These are phyloP conservation scores for Diabrotica virgifera DNA, from an alignment of 1,140 invertebrate genomes.

Conservation along the genomic window DNA sequence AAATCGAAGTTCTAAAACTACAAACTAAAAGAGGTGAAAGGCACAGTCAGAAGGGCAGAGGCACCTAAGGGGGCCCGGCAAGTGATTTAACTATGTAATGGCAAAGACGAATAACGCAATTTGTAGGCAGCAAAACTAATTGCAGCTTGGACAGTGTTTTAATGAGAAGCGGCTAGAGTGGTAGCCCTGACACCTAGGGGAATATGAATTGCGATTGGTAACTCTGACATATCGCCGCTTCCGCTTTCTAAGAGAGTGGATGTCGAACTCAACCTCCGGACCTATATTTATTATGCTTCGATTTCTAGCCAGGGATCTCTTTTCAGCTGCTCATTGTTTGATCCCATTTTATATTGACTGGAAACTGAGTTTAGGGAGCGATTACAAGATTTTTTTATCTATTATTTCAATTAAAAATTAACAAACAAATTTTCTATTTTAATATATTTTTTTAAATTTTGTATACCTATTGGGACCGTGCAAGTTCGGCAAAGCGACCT, in stretches of 20 bases:
- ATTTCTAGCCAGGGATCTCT: background rate
- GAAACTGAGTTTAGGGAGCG: no score
- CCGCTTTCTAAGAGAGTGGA: slow-evolving; percentile 28
- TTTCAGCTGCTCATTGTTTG: no score
- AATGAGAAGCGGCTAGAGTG: slow-evolving; percentile 47
- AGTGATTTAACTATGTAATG: slow-evolving; percentile 43
- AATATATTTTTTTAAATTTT: no score
- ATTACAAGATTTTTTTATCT: no score
- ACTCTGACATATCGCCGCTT: slow-evolving; percentile 42
- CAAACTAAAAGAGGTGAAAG: background rate
- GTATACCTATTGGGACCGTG: no score
- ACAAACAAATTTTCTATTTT: no score
- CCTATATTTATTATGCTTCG: slow-evolving; percentile 23
- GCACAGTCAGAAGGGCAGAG: background rate
- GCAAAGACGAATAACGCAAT: slow-evolving; percentile 49
- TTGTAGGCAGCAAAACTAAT: slow-evolving; percentile 47
- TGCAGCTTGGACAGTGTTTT: slow-evolving; percentile 48
- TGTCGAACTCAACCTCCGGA: slow-evolving; percentile 11
- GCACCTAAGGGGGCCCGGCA: slow-evolving; percentile 23
- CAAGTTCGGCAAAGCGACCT: no score
- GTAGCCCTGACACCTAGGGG: slow-evolving; percentile 46
- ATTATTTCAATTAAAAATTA: no score
- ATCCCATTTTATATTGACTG: no score
- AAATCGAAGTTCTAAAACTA: background rate
- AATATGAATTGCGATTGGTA: slow-evolving; percentile 47